phyloP scores from a whole-genome alignment of 2,888 invertebrate genomes.

The Steromphala cineraria region DNA sequence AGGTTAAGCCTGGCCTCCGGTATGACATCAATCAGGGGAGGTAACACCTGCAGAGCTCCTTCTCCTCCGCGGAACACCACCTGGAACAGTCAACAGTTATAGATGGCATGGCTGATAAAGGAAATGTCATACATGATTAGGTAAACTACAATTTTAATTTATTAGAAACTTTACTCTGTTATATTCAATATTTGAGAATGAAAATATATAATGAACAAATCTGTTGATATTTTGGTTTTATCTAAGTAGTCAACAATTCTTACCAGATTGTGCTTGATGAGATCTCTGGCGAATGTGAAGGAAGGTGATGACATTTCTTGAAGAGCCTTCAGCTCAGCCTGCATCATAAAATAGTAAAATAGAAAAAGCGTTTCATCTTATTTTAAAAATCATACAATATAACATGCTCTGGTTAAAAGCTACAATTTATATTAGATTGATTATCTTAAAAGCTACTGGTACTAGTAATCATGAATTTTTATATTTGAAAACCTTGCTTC shows the following conservation, averaged over 20 bases:
- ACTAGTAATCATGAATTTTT: too few relatives aligned
- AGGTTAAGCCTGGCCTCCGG: conserved; percentile 97
- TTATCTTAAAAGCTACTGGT: too few relatives aligned
- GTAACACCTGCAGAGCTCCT: conserved; percentile 93
- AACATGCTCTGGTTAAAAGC: too few relatives aligned
- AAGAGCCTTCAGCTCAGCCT: conserved; percentile 88
- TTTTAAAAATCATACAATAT: too few relatives aligned
- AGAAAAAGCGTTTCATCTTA: too few relatives aligned
- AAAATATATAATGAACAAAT: too few relatives aligned
- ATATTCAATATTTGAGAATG: too few relatives aligned
- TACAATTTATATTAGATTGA: too few relatives aligned
- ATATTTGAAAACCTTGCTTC: too few relatives aligned
- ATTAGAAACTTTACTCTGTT: too few relatives aligned
- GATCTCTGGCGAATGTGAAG: conserved; percentile 88
- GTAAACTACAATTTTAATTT: too few relatives aligned
- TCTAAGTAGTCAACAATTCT: conserved; percentile 20
- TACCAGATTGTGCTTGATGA: conserved; percentile 92
- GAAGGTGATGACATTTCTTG: conserved; percentile 82
- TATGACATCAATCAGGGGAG: conserved; percentile 93
- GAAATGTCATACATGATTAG: too few relatives aligned
- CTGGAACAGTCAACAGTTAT: conserved; percentile 46
- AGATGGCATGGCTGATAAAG: not conserved
- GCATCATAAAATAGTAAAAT: conserved; percentile 23
- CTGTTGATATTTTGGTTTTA: not conserved
- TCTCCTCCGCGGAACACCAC: conserved; percentile 96